Conservation (phyloP, 2,888 invertebrate genomes). For the Drosophila imparisetae region DNA sequence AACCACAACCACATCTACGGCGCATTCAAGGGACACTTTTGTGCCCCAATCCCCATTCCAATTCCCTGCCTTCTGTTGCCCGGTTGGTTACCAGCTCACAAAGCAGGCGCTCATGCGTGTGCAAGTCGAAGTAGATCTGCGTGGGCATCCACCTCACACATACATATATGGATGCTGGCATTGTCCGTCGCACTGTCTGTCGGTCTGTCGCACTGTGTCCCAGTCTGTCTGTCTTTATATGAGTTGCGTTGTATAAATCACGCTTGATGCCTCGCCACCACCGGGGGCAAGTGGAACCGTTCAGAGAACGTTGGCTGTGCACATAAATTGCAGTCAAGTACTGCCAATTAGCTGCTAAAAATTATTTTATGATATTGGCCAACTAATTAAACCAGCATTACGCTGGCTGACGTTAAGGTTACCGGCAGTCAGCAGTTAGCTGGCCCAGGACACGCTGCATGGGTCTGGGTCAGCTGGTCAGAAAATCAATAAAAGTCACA, state of each 20-base stretch:
- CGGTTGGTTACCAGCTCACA: slow-evolving; percentile 19
- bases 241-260: slow-evolving; percentile 59
- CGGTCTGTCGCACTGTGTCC: neutral
- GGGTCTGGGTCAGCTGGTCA: slow-evolving; percentile 19
- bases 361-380: slow-evolving; percentile 75
- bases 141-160: slow-evolving; percentile 46
- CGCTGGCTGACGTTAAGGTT: slow-evolving; percentile 40
- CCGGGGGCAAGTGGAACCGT: slow-evolving; percentile 14
- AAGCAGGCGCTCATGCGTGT: slow-evolving; percentile 66
- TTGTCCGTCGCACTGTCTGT: neutral
- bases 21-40: slow-evolving; percentile 55
- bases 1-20: slow-evolving; percentile 3
- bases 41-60: neutral
- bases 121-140: slow-evolving; percentile 40
- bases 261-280: slow-evolving; percentile 58
- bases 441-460: neutral
- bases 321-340: slow-evolving; percentile 78
- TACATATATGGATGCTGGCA: slow-evolving; percentile 25
- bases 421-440: slow-evolving; percentile 2
- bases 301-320: slow-evolving; percentile 17
- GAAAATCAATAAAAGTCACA: slow-evolving; percentile 45
- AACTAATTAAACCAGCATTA: slow-evolving; percentile 69
- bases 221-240: slow-evolving; percentile 11
- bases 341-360: slow-evolving; percentile 77
- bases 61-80: neutral